phyloP scores from a whole-genome alignment of 2,113 vertebrate species.

The Phyllopteryx taeniolatus region DNA sequence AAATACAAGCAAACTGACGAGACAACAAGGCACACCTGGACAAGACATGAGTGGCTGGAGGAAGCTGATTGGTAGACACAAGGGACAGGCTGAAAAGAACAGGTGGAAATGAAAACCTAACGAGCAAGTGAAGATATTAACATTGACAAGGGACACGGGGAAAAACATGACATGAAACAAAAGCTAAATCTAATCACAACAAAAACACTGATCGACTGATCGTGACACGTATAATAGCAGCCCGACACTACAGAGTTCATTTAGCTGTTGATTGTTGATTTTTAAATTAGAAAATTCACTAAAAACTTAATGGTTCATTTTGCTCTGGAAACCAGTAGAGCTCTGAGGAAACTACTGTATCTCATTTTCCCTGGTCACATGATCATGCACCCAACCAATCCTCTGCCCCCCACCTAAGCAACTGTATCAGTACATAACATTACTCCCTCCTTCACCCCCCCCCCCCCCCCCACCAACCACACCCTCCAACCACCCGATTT shows the following conservation, averaged over 20 bases:
- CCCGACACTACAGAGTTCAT: constrained; percentile 1
- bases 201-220: too few relatives aligned
- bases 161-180: too few relatives aligned
- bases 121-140: constrained; percentile 18
- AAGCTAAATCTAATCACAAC: too few relatives aligned
- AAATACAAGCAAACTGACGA: too few relatives aligned
- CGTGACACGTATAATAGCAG: background rate
- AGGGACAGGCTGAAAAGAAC: too few relatives aligned
- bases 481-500: background rate
- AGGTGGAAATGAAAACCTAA: too few relatives aligned
- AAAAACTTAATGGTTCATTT: background rate
- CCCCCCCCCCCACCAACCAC: too few relatives aligned
- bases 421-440: constrained; percentile 6
- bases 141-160: too few relatives aligned
- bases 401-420: background rate
- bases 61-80: too few relatives aligned
- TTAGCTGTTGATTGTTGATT: constrained; percentile 19
- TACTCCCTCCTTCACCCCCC: background rate
- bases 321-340: background rate
- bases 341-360: background rate
- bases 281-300: constrained; percentile 9
- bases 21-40: too few relatives aligned
- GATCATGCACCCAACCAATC: background rate
- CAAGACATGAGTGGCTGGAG: too few relatives aligned
- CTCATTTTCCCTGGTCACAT: background rate